A percentile compares a stretch with the other conserved stretches of the same genome.
Evolutionary conservation across 1,140 invertebrate species (phyloP).

Genomic region (Nebria ingens): DNA sequence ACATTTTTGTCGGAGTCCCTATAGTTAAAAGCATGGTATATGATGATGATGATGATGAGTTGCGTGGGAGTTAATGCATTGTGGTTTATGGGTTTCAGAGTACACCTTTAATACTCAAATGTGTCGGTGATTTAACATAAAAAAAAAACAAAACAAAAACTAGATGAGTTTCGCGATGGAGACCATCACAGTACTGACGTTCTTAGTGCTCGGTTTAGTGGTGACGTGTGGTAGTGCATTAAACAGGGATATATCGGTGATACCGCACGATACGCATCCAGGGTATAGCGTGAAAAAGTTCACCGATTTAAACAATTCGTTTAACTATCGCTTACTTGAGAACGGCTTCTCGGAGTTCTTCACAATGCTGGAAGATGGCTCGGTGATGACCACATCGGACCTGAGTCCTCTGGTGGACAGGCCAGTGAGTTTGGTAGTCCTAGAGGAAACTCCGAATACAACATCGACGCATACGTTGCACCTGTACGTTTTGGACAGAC

Average conservation of each 20-base stretch:
- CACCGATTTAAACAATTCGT: conserved; percentile 32
- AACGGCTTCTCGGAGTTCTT: conserved; percentile 73
- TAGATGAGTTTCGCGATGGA: conserved; percentile 13
- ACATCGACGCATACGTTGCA: conserved; percentile 71
- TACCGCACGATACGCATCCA: conserved; percentile 74
- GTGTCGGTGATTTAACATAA: neutral
- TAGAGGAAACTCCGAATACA: conserved; percentile 67
- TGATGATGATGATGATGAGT: neutral
- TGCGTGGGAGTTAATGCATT: neutral
- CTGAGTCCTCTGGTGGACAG: conserved; percentile 66
- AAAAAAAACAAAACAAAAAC: too few species aligned
- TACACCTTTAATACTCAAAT: too few species aligned
- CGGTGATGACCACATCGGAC: conserved; percentile 82
- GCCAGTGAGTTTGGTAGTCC: conserved; percentile 65
- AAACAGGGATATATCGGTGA: conserved; percentile 39
- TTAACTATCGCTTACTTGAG: conserved; percentile 57
- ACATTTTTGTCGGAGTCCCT: neutral
- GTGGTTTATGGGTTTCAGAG: too few species aligned
- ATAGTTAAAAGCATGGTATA: neutral
- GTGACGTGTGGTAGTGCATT: conserved; percentile 1
- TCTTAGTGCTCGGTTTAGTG: conserved; percentile 14
- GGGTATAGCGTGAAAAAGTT: conserved; percentile 76
- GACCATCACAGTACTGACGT: conserved; percentile 12
- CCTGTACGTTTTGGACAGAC: conserved; percentile 69
- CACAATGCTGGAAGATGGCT: conserved; percentile 74